A percentile compares a stretch with the other conserved stretches of the same genome.
These are phyloP conservation scores for cattle (Bos taurus) DNA, from an alignment of 2,113 vertebrate species.

Conservation along the genomic window ARS-UCD2.0 NC_037332.1:43813001-43813500, in stretches of 20 bases:
- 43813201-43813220: not conserved
- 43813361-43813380: not conserved
- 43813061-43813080: not conserved
- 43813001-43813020: not conserved
- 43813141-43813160: not conserved
- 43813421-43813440: not conserved
- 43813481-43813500: not conserved
- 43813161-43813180: not conserved
- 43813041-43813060: not conserved
- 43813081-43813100: not conserved
- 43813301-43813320: not conserved
- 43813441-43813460: not conserved
- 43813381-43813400: not conserved
- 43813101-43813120: not conserved
- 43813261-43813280: not conserved
- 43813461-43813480: not conserved
- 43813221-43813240: not conserved
- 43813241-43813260: not conserved
- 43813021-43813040: not conserved
- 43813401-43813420: not conserved
- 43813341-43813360: not conserved
- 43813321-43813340: constrained; percentile 14
- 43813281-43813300: rapidly evolving
- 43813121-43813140: not conserved
- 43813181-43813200: not conserved